Base-by-base conservation (phyloP, 1,140 invertebrate genomes). In the Maniola jurtina region DNA sequence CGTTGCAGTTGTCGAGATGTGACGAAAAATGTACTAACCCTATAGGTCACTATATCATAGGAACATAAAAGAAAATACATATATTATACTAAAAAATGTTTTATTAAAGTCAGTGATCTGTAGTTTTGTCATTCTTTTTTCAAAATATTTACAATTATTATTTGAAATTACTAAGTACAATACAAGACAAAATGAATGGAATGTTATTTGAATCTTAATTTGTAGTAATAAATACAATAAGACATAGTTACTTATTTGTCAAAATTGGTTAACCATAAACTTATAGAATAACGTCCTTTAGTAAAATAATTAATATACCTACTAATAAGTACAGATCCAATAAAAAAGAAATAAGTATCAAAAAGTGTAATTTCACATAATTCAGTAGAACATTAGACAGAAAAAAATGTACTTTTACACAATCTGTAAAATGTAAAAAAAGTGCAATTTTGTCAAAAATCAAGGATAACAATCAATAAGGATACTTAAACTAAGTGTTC, bases 21-120 rank as follows among this genome's bases (percentile, higher is more conserved):
- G n/a, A n/a, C n/a, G n/a, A n/a, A n/a, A n/a, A n/a, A n/a, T n/a
- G n/a, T n/a, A n/a, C n/a, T n/a, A n/a, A n/a, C 48, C 34, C 57
- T 16, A 33, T 63, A 42, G 36, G 38, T 4, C 25, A 25, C 4
- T 25, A 25, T 25, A 4, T 25, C 4, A 60, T 40, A 48, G 57
- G 62, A 68, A 66, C 63, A 14, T 48, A 48, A 48, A 64, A 65
- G 10, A 68, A 70, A 66, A 72, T 8, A 71, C 61, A 15, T 56
- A 65, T 48, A 55, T 61, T 56, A 75, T 71, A 68, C 76, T 65
- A 71, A 84, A n/a, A 85, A 84, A 81, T 76, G 66, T 84, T 81
- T 86, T 84, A 88, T 83, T 88, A 83, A 84, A 88, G 83, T 86
- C 81, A 75, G 73, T 81, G 76, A 79, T 81, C 78, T 80, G 77